Base-by-base conservation (phyloP, 2,113 vertebrate genomes). In the Cebus imitator region DNA sequence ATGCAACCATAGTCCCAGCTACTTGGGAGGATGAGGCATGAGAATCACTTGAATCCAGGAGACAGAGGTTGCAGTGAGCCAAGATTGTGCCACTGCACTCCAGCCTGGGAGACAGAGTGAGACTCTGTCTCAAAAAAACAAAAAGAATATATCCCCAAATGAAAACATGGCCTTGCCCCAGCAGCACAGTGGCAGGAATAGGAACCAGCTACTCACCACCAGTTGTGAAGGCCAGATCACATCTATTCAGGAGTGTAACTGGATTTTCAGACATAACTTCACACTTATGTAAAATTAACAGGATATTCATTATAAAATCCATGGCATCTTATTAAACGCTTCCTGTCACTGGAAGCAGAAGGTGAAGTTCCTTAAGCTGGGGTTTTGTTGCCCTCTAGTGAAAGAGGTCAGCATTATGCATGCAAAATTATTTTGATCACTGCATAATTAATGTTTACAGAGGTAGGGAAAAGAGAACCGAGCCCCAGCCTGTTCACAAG, bases 361-460 rank as follows among this genome's bases (percentile, higher is more conserved):
- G 98, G 98, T 84, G 97, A 97, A 98, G 97, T 80, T 98, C 95
- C 98, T 98, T 97, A 98, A 97, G 90, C 98, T 98, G 97, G 98
- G 98, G 98, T 80, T 98, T 97, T 98, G 99, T 98, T 99, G 99
- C 99, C 99, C 99, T 99, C 99, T 99, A 99, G 99, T 98, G 99
- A 99, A 98, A 98, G 98, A 99, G 99, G 99, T 99, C 99, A 99
- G 98, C 98, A 98, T 98, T 97, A 98, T 99, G 98, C 98, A 97
- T 96, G 98, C 92, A 82, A 97, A 98, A 98, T 98, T 98, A 98
- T 98, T 98, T 96, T 98, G 97, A 97, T 98, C 87, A 0, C 96
- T 98, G 98, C 98, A 98, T 98, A 98, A 98, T 98, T 98, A 98
- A 98, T 98, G 93, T 27, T n/a, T 55, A 89, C 86, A 58, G 96